Conservation (phyloP, 2,113 vertebrate genomes). For the Glaucidium brasilianum region DNA sequence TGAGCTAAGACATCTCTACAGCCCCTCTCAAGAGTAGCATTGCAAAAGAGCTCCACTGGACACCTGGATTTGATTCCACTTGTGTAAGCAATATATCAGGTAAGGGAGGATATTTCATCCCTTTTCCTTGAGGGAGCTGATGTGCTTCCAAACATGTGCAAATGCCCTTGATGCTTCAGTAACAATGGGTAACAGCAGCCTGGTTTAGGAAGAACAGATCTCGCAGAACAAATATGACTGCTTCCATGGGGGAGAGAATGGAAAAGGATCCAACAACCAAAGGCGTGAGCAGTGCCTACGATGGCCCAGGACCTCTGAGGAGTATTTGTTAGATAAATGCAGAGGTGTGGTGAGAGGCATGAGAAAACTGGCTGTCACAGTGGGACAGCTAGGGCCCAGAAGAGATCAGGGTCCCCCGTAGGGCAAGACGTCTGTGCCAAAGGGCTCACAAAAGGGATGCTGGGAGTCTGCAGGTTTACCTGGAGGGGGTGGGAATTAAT, state of each 20-base stretch:
- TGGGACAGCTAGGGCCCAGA: background rate
- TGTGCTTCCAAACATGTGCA: background rate
- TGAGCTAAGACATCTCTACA: background rate
- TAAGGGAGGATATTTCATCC: background rate
- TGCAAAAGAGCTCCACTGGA: background rate
- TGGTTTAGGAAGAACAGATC: background rate
- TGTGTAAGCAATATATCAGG: background rate
- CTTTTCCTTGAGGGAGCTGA: background rate
- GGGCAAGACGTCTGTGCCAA: background rate
- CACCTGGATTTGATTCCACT: background rate
- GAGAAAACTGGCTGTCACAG: background rate
- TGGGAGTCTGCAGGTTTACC: background rate
- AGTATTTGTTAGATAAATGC: background rate
- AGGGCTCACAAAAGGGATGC: background rate
- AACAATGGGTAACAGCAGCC: background rate
- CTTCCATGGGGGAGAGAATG: background rate
- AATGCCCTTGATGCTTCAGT: background rate
- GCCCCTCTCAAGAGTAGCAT: background rate
- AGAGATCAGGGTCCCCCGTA: accelerated
- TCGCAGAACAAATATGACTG: background rate
- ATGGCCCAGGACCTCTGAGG: background rate
- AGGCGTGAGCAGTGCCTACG: background rate
- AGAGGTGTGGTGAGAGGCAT: background rate
- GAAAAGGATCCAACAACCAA: background rate
- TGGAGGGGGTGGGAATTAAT: background rate